Base-by-base conservation (phyloP, 2,113 vertebrate genomes). In the Microcebus jonahi region DNA sequence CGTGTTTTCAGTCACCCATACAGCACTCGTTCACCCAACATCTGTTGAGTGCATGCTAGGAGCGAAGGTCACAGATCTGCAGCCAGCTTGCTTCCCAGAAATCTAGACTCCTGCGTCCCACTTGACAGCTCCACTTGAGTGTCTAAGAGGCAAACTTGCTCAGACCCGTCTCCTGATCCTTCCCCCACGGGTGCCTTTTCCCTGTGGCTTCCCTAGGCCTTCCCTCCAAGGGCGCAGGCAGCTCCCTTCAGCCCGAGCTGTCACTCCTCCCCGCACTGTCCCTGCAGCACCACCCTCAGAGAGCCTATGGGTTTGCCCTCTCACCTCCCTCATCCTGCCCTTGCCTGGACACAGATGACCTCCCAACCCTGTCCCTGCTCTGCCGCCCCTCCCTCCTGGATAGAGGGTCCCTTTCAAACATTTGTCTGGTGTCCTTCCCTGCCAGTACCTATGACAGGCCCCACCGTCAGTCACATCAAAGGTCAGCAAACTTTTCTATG, bases 31-130 rank as follows among this genome's bases (percentile, higher is more conserved):
- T 57, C 34, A 0, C 7, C 29, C 67, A 5, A 2, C 57, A 1
- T 21, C 25, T 14, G 2, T 2, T 0, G 39, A 21, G 6, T 3
- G 3, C 0, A 5, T 1, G 39, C 70, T 3, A 0, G 39, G 68
- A 63, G 79, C 73, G 1, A 21, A 23, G 81, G 55, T 29, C n/a
- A 3, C n/a, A 5, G 42, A 2, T 25, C 59, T 50, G 84, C n/a
- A 15, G 55, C 21, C 42, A 27, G 63, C 31, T 20, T 45, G 70
- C 61, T 27, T n/a, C 45, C 63, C 36, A 5, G 70, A 34, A 34
- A 23, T 17, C 25, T 0, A 2, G 31, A 15, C 42, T 8, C 53
- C 55, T 5, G 5, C n/a, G 48, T 21, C 48, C 27, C 29, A 15
- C 8, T 27, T 0, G 31, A 29, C 0, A 8, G 23, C 25, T 17